phyloP scores from a whole-genome alignment of 2,888 invertebrate genomes.

The Ichneumon xanthorius region DNA sequence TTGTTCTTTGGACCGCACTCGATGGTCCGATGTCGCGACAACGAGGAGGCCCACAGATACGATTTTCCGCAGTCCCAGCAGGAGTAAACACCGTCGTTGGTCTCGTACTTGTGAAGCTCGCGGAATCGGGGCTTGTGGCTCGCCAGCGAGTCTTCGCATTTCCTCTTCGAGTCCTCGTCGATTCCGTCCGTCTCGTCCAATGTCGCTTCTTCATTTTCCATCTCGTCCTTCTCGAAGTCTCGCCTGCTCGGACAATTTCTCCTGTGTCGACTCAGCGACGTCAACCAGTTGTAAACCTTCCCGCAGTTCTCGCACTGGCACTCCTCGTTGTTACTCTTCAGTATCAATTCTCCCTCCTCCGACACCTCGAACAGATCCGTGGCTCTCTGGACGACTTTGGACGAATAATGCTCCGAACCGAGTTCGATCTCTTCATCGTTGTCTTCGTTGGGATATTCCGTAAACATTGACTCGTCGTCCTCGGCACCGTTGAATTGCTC shows the following conservation, averaged over 20 bases:
- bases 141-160: constrained; percentile 17
- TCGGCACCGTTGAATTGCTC: constrained; percentile 7
- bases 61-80: constrained; percentile 70
- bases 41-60: constrained; percentile 68
- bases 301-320: constrained; percentile 60
- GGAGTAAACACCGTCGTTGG: constrained; percentile 58
- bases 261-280: constrained; percentile 59
- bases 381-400: background rate
- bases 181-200: constrained; percentile 6
- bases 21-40: constrained; percentile 69
- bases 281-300: constrained; percentile 58
- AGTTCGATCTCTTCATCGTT: constrained; percentile 18
- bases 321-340: constrained; percentile 41
- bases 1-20: constrained; percentile 68
- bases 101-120: constrained; percentile 61
- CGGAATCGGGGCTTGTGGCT: constrained; percentile 61
- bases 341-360: constrained; percentile 30
- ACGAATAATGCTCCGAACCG: constrained; percentile 1
- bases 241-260: constrained; percentile 35
- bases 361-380: background rate
- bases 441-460: constrained; percentile 23
- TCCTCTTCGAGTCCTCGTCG: constrained; percentile 4
- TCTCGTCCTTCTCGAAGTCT: background rate
- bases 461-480: constrained; percentile 18
- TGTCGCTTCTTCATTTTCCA: background rate